Evolutionary conservation across 2,797 vertebrate genomes (phyloP), one percentile per base, ranked within the genome.

Genomic region (Austrolebias charrua): DNA sequence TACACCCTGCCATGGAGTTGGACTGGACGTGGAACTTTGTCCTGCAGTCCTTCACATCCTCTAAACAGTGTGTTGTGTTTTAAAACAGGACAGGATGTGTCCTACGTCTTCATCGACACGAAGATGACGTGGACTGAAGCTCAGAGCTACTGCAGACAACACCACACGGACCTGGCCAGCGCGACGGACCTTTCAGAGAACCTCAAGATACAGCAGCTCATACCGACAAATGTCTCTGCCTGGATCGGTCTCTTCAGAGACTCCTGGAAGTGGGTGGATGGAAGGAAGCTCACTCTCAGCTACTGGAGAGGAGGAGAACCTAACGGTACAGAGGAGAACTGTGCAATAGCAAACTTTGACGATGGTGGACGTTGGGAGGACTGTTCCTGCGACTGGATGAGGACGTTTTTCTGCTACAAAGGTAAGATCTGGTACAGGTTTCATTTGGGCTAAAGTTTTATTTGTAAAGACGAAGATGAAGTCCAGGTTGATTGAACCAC

Each of bases 181-280:
- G 47, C 79, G 9, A 79, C 49, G 15, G 61, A 33, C 31, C 14
- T 10, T 16, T 2, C 9, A 3, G 75, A 80, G 35, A 62, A 56
- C 40, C 0, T 45, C 14, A 3, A 10, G 48, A 10, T 82, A 4
- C 4, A 1, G 0, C 1, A 9, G 0, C 13, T 59, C 38, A 1
- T 53, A 7, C 4, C 1, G 1, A 19, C 3, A n/a, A 0, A 1
- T 14, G 1, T 0, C 1, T 0, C 0, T 0, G 45, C n/a, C 55
- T 86, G 82, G 86, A 83, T 85, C 6, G 79, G 83, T 33, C 73
- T 88, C 29, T 62, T 18, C 45, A 67, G 60, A 44, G 69, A 69
- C 10, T 6, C 54, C 43, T 86, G 80, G 81, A 76, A 61, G 28
- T 85, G 83, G 81, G 28, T 20, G 1, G 78, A 81, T 35, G 59